Evolutionary conservation across 2,113 vertebrate genomes (phyloP).

Genomic region (Ceyx cyanopectus): DNA sequence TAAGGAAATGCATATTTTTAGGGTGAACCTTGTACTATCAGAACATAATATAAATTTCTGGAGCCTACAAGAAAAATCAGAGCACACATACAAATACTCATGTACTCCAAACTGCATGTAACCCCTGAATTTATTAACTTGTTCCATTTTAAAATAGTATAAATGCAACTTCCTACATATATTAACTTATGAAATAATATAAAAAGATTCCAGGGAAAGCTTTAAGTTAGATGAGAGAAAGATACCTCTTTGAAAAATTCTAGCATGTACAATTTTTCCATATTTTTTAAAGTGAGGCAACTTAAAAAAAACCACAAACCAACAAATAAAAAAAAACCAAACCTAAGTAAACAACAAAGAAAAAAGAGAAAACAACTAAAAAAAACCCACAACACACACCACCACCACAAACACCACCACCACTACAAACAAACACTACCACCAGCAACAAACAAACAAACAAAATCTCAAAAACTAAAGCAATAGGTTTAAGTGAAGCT

Average conservation of each 20-base stretch:
- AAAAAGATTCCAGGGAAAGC: not conserved
- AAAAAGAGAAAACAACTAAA: too few relatives aligned
- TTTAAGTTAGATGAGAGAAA: not conserved
- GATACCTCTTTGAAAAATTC: not conserved
- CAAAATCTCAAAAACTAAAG: not conserved
- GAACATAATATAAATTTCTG: not conserved
- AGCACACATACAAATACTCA: not conserved
- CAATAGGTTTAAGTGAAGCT: not conserved
- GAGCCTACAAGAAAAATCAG: fast-evolving
- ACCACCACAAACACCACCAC: too few relatives aligned
- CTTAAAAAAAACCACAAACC: not conserved
- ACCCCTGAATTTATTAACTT: not conserved
- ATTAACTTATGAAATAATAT: not conserved
- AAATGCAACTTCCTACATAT: not conserved
- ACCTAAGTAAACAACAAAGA: too few relatives aligned
- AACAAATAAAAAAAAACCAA: too few relatives aligned
- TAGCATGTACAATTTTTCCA: not conserved
- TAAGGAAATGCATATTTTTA: not conserved
- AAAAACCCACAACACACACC: too few relatives aligned
- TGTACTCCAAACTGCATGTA: not conserved
- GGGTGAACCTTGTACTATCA: not conserved
- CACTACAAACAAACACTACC: too few relatives aligned
- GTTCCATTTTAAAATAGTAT: not conserved
- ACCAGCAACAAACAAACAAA: too few relatives aligned
- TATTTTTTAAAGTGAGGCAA: not conserved